Base-by-base conservation (phyloP, 1,140 invertebrate species). In the Geopemphigus sp. region DNA sequence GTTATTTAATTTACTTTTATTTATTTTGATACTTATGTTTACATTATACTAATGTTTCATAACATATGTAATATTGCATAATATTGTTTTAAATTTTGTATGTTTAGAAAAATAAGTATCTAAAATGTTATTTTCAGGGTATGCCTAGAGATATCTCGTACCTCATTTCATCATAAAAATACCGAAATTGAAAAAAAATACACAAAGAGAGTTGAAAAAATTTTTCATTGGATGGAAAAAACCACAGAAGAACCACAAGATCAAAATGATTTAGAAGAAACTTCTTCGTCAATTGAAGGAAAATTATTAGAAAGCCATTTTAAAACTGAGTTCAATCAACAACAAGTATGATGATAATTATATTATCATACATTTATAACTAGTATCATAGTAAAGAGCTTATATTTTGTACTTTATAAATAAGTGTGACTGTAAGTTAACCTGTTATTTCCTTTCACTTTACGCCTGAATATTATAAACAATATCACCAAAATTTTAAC, bases 201-300 rank as follows among this genome's bases (percentile, higher is more conserved):
- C n/a, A 78, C 56, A n/a, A 74, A 74, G 45, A 61, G 17, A 50
- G 45, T 78, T 29, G 57, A 78, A 50, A 78, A 78, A 78, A 50
- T 63, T 12, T 78, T 78, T 47, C 17, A 50, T 61, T 78, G 74
- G 74, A 78, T 61, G 57, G 74, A 78, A 61, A 78, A 78, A 50
- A 47, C 39, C 5, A 12, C 17, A 26, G 74, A 78, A 63, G 74
- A 78, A 24, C 39, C 39, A n/a, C 57, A 61, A 24, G 39, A 78
- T 78, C 74, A 78, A 63, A 78, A 78, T 63, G 56, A 78, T 61
- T 78, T 78, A 45, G 74, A 78, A 47, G 74, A 78, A 78, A 78
- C 74, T 0, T 78, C 74, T 50, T 78, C 74, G 29, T 78, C 74
- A 26, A 78, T 78, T 50, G 74, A 78, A 78, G 74, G 74, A 78